These are phyloP conservation scores for Manis pentadactyla DNA, from an alignment of 2,797 vertebrate species.

Conservation along the genomic window DNA sequence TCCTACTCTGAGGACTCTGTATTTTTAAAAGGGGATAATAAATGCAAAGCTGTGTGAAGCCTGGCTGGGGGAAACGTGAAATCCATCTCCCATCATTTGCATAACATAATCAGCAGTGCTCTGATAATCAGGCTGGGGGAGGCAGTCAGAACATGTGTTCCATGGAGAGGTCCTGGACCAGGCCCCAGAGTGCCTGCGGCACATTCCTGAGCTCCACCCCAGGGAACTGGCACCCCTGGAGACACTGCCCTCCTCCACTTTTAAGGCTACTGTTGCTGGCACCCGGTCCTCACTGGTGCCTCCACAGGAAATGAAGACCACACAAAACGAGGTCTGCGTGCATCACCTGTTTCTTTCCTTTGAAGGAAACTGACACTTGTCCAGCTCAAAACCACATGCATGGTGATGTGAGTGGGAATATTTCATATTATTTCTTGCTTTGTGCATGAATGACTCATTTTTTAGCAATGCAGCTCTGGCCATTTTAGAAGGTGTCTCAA, in stretches of 20 bases:
- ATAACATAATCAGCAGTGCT: slow-evolving; percentile 83
- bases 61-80: slow-evolving; percentile 81
- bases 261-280: neutral
- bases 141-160: slow-evolving; percentile 81
- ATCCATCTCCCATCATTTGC: slow-evolving; percentile 85
- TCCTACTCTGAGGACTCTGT: slow-evolving; percentile 79
- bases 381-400: neutral
- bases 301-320: neutral
- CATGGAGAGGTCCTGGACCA: slow-evolving; percentile 67
- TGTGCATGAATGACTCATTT: slow-evolving; percentile 80
- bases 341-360: neutral
- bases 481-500: slow-evolving; percentile 80
- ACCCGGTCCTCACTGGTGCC: neutral
- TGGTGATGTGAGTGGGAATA: slow-evolving; percentile 46
- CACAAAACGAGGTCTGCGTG: neutral
- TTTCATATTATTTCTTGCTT: slow-evolving; percentile 73
- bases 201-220: slow-evolving; percentile 49
- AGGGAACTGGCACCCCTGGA: neutral
- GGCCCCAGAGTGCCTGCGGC: slow-evolving; percentile 11
- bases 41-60: slow-evolving; percentile 84
- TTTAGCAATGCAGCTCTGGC: slow-evolving; percentile 71
- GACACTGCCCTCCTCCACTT: neutral
- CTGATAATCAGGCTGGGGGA: slow-evolving; percentile 81
- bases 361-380: slow-evolving; percentile 42
- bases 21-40: slow-evolving; percentile 82